These are phyloP conservation scores for Tangara arthus DNA, from an alignment of 2,797 vertebrate genomes.

Conservation along the genomic window DNA sequence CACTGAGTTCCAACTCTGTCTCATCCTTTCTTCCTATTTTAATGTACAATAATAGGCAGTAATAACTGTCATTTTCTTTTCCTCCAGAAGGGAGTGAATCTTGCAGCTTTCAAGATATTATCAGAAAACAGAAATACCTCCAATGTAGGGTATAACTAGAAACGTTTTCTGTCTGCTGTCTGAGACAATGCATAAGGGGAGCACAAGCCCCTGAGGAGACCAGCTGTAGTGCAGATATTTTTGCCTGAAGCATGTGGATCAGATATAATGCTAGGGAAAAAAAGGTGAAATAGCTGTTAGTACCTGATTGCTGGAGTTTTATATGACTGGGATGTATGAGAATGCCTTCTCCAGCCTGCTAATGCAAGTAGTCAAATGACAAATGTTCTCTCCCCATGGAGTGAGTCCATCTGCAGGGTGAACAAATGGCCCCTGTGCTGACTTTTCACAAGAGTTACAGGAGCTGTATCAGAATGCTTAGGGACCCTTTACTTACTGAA, in stretches of 20 bases:
- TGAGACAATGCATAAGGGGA: not conserved
- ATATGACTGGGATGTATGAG: not conserved
- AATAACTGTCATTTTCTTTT: slow-evolving; percentile 60
- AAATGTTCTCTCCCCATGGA: not conserved
- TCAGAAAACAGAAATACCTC: slow-evolving; percentile 1
- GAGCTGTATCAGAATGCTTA: not conserved
- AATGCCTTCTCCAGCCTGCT: not conserved
- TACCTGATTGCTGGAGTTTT: not conserved
- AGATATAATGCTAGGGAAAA: not conserved
- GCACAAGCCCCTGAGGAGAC: not conserved
- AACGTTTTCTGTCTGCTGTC: not conserved
- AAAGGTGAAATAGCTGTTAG: not conserved
- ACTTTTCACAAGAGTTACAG: not conserved
- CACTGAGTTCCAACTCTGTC: not conserved
- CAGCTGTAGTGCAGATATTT: slow-evolving; percentile 6
- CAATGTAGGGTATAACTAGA: not conserved
- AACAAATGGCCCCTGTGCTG: not conserved
- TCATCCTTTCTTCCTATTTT: slow-evolving; percentile 16
- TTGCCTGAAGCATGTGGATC: slow-evolving; percentile 12
- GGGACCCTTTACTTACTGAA: not conserved
- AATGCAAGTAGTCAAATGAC: not conserved
- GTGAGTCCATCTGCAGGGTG: not conserved
- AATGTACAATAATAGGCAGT: not conserved
- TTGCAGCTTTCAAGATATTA: not conserved
- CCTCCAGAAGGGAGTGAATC: not conserved